These are phyloP conservation scores for Taxidea taxus DNA, from an alignment of 2,113 vertebrate species.

Conservation along the genomic window DNA sequence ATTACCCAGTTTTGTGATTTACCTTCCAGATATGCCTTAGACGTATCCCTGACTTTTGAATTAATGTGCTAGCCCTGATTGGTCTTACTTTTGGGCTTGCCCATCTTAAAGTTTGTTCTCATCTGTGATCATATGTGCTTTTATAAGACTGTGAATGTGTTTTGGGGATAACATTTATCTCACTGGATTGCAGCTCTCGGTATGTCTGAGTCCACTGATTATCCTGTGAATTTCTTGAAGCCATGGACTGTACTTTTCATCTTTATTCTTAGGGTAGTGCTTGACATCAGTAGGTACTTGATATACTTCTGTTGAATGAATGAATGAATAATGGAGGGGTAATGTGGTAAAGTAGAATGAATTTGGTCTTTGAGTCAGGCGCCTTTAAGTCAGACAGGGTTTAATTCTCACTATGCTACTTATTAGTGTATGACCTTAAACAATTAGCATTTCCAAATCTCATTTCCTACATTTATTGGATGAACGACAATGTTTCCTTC, in stretches of 20 bases:
- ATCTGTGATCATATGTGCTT: not conserved
- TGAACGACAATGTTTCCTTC: conserved; percentile 16
- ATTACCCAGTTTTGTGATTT: not conserved
- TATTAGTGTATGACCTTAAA: not conserved
- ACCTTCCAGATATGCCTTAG: not conserved
- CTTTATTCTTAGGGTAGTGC: not conserved
- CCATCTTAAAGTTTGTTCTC: not conserved
- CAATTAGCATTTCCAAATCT: not conserved
- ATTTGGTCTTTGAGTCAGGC: not conserved
- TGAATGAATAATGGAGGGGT: not conserved
- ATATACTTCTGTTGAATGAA: not conserved
- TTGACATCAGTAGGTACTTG: not conserved
- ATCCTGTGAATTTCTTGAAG: not conserved
- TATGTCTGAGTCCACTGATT: not conserved
- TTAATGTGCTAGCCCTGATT: not conserved
- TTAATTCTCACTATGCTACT: conserved; percentile 9
- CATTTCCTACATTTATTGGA: not conserved
- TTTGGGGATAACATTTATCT: conserved; percentile 16
- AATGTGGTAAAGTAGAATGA: conserved; percentile 8
- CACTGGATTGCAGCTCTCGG: not conserved
- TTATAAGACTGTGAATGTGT: not conserved
- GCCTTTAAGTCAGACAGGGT: not conserved
- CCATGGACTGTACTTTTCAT: not conserved
- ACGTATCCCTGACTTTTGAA: not conserved
- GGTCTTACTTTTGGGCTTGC: not conserved